phyloP scores from a whole-genome alignment of 2,888 invertebrate species.

The Epistrophe grossulariae region DNA sequence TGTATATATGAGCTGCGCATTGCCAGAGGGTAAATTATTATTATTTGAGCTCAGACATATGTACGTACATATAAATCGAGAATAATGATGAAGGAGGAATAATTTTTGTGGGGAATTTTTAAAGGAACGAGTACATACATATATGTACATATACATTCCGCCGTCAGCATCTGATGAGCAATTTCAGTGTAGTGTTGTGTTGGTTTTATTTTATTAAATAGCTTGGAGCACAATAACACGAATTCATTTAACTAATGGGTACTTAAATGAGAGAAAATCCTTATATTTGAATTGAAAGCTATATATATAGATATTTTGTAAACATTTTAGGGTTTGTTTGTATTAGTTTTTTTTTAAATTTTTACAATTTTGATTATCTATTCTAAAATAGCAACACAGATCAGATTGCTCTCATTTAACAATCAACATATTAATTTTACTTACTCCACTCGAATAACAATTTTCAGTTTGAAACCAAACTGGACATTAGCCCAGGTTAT shows the following conservation, averaged over 20 bases:
- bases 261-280: neutral
- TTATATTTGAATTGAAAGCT: neutral
- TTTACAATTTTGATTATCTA: too few relatives aligned
- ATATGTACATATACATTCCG: neutral
- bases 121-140: neutral
- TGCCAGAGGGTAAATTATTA: conserved; percentile 30
- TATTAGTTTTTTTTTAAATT: too few relatives aligned
- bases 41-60: neutral
- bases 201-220: neutral
- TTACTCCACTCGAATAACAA: too few relatives aligned
- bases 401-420: too few relatives aligned
- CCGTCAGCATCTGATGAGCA: neutral
- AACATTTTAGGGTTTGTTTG: too few relatives aligned
- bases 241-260: conserved; percentile 4
- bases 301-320: too few relatives aligned
- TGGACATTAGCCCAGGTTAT: too few relatives aligned
- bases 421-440: too few relatives aligned
- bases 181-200: neutral
- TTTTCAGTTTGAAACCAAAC: too few relatives aligned
- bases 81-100: conserved; percentile 26
- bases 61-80: too few relatives aligned
- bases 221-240: neutral
- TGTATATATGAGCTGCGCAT: neutral
- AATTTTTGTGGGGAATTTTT: too few relatives aligned
- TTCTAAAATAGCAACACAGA: too few relatives aligned